Base-by-base conservation (phyloP, 2,888 invertebrate species). In the Pristionchus entomophagus region DNA sequence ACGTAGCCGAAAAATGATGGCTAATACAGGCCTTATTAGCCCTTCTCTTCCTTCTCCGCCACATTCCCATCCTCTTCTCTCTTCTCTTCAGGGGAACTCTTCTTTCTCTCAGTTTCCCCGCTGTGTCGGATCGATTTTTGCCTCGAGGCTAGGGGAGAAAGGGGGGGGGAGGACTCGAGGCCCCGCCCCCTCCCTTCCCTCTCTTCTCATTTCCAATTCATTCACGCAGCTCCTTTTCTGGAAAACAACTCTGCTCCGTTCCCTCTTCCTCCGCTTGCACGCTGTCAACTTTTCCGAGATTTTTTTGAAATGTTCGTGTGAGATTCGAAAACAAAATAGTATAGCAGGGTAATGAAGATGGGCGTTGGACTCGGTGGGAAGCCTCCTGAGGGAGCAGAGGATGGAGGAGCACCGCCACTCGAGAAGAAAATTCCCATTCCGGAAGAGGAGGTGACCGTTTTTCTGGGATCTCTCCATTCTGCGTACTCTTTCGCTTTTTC, bases 191-290 rank as follows among this genome's bases (percentile, higher is more conserved):
- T n/a, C 78, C 49, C 51, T 35, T 56, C 59, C 14, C 26, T 51
- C 59, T 59, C 26, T 32, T 17, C 82, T 82, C 82, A 56, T 82
- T 82, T 29, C 26, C 38, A 45, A 82, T 81, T 81, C 80, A 81
- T 56, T 82, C 59, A 82, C 59, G 45, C 65, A 73, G 73, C 69
- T 10, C 32, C n/a, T 12, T 65, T 45, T 35, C 35, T 41, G 41
- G 41, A 73, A 73, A 73, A 73, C 73, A 73, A 45, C 26, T 32
- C 26, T 22, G 56, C n/a, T 22, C 5, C 41, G 22, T 10, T 3
- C n/a, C n/a, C 19, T 0, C 65, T 4, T 10, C 35, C 8, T 38
- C 41, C 73, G n/a, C 38, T 73, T 73, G 41, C 41, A 19, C n/a
- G 10, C 41, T 45, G 73, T 73, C 73, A n/a, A 41, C 8, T 41